Evolutionary conservation across 2,113 vertebrate species (phyloP).

Genomic region (Thermophis baileyi): DNA sequence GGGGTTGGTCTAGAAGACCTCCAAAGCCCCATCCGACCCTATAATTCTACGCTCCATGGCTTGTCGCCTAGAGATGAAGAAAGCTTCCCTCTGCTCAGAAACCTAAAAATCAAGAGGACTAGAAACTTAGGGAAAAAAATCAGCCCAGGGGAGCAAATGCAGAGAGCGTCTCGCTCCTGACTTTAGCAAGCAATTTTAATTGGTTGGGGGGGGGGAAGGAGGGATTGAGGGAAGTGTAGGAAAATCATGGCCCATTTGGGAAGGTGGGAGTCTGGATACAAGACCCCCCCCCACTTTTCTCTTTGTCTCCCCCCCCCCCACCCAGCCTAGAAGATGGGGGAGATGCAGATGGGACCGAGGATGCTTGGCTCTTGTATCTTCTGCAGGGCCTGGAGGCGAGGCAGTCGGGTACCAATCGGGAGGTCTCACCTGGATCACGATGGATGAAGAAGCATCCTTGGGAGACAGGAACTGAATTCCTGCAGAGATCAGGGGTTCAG

Average conservation of each 20-base stretch:
- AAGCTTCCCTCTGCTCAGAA: background rate
- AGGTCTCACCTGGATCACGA: slow-evolving; percentile 54
- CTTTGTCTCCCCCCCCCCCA: background rate
- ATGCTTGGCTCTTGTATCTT: background rate
- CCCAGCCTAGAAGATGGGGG: background rate
- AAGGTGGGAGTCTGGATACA: background rate
- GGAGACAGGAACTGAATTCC: background rate
- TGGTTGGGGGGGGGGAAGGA: fast-evolving
- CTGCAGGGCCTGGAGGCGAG: background rate
- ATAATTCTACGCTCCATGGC: fast-evolving
- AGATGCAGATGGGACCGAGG: background rate
- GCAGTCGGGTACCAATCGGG: background rate
- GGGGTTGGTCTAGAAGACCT: too few relatives aligned
- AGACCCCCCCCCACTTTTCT: too few relatives aligned
- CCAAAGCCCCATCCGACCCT: too few relatives aligned
- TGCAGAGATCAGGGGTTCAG: background rate
- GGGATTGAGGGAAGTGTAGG: background rate
- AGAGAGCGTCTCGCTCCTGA: too few relatives aligned
- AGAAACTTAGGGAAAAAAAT: background rate
- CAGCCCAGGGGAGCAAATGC: background rate
- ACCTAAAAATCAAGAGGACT: background rate
- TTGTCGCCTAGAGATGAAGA: background rate
- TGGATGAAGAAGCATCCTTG: slow-evolving; percentile 49
- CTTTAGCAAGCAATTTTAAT: background rate
- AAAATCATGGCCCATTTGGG: background rate